Conservation (phyloP, 2,113 vertebrate genomes). For the Perccottus glenii region DNA sequence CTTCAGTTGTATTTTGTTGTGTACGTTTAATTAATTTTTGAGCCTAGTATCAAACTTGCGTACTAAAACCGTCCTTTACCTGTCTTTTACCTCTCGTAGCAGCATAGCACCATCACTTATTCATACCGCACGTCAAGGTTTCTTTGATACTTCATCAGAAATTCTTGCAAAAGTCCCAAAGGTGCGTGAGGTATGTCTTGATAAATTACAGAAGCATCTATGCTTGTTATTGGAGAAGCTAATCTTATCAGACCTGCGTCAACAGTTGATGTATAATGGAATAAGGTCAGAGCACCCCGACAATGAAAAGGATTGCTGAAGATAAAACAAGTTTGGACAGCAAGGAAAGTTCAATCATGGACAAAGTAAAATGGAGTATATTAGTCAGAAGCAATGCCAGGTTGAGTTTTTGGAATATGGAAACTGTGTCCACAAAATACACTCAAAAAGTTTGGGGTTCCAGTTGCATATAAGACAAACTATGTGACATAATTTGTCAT, state of each 20-base stretch:
- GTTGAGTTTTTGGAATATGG: no score
- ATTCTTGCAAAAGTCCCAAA: constrained; percentile 13
- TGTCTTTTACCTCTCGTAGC: not conserved
- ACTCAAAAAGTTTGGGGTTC: no score
- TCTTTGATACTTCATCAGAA: constrained; percentile 17
- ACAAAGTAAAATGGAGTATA: no score
- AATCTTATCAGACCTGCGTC: not conserved
- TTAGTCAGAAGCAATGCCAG: no score
- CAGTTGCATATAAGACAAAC: no score
- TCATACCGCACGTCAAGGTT: not conserved
- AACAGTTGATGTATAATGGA: constrained; percentile 1
- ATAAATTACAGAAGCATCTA: not conserved
- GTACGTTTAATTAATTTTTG: no score
- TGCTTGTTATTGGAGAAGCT: not conserved
- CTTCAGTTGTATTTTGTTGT: no score
- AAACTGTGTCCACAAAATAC: no score
- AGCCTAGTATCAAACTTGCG: no score
- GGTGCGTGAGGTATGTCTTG: not conserved
- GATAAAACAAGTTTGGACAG: not conserved
- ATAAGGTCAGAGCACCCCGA: not conserved
- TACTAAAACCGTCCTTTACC: constrained; percentile 4
- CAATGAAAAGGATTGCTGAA: not conserved
- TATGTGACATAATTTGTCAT: no score
- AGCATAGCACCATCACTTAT: constrained; percentile 15
- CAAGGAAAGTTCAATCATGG: not conserved